Conservation (phyloP, 2,797 vertebrate genomes). For the Notoglanidium macrostoma region DNA sequence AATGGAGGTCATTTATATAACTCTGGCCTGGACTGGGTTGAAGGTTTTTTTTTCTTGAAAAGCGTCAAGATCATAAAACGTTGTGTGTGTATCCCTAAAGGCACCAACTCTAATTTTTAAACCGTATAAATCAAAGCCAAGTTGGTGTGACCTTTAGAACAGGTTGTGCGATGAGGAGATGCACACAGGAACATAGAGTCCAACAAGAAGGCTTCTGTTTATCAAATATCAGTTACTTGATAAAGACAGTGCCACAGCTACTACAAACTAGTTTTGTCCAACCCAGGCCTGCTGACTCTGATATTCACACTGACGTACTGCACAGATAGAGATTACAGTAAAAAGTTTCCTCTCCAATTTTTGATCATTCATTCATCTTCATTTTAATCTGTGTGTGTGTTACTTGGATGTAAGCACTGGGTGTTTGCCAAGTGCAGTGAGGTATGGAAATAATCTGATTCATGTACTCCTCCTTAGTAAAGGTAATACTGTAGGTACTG, state of each 20-base stretch:
- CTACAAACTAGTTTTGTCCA: neutral
- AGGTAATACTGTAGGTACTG: neutral
- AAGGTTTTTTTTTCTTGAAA: neutral
- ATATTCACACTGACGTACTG: neutral
- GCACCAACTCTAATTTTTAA: neutral
- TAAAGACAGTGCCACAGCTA: neutral
- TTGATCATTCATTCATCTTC: neutral
- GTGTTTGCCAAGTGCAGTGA: neutral
- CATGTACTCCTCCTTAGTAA: neutral
- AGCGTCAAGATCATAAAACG: neutral
- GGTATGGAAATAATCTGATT: neutral
- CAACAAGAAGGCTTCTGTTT: neutral
- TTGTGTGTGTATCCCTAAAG: neutral
- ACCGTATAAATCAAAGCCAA: neutral
- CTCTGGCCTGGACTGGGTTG: neutral
- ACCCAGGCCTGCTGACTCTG: neutral
- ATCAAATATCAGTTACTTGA: conserved; percentile 32
- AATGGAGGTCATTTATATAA: neutral
- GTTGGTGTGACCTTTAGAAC: conserved; percentile 3
- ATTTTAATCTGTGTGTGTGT: neutral
- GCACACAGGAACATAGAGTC: neutral
- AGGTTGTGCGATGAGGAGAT: neutral
- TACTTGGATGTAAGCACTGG: neutral
- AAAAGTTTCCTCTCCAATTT: neutral
- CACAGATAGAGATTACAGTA: neutral